Evolutionary conservation across 92 coral and sea anemone genomes (phyloP), one percentile per base, ranked within the genome.

Genomic region (Epizoanthus illoricatus): DNA sequence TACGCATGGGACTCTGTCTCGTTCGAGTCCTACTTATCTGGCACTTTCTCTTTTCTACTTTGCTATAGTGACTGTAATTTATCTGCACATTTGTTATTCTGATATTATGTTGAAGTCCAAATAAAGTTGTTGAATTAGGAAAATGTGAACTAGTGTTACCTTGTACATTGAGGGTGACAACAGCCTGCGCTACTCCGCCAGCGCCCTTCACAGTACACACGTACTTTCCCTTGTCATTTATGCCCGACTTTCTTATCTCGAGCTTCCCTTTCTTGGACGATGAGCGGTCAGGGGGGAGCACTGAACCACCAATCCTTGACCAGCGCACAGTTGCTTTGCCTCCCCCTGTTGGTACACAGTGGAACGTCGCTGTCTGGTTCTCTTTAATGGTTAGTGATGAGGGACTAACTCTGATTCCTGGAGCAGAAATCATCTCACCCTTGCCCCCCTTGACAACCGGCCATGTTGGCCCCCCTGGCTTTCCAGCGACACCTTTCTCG

Each of bases 341-440:
- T 56, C 80, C 28, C 80, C 66, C 65, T 56, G 80, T 74, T 62
- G 65, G 16, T 6, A 55, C 45, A 56, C 80, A 74, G 40, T 74
- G 62, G 41, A 74, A 74, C 20, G 58, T 64, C 18, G 80, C 80
- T 13, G 80, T 74, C 80, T 74, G 66, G 80, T 74, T 74, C 49
- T 74, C 80, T 56, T 74, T 56, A 11, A 74, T 24, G 7, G 80
- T 74, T 11, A 74, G 61, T 11, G 17, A 42, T 4, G 80, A 74
- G 12, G 80, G 80, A 23, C 64, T 74, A 45, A 74, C 80, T 15
- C 80, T 56, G 19, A 74, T 58, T 23, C 80, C 80, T 13, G 80
- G 80, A 56, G 61, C 80, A 54, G 41, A 20, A 45, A 74, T 56
- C 58, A 23, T 9, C 12, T 13, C 65, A 56, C 65, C 65, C 13